Conservation (phyloP, 2,113 vertebrate genomes). For the Macrotus californicus region DNA sequence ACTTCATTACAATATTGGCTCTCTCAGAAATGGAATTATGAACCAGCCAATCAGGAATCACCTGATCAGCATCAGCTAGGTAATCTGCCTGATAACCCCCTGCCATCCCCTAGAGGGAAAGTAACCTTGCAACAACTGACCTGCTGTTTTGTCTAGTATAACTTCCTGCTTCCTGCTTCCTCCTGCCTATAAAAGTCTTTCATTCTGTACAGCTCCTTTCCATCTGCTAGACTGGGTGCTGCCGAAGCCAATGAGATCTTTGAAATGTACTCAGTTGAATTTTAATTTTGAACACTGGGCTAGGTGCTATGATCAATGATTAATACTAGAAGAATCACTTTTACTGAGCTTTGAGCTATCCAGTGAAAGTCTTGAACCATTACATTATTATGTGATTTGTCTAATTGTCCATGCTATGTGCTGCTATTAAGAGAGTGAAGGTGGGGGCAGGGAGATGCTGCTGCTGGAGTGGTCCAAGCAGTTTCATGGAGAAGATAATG, state of each 20-base stretch:
- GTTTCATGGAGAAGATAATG: not conserved
- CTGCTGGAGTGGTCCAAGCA: not conserved
- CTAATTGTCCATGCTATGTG: not conserved
- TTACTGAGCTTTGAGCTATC: not conserved
- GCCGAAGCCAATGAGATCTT: not conserved
- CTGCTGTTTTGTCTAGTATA: not conserved
- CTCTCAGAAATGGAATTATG: not conserved
- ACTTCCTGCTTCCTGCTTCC: not conserved
- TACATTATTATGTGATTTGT: not conserved
- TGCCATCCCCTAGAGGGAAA: not conserved
- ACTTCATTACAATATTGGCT: not conserved
- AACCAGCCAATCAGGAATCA: not conserved
- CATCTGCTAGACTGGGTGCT: not conserved
- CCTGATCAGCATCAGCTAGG: not conserved
- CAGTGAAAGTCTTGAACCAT: not conserved
- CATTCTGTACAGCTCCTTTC: not conserved
- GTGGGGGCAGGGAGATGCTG: not conserved
- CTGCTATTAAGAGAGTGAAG: not conserved
- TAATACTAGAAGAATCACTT: not conserved
- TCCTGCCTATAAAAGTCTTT: not conserved
- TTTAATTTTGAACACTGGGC: not conserved
- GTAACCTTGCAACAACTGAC: not conserved
- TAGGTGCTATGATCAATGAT: not conserved
- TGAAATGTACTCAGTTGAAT: not conserved
- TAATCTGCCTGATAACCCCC: not conserved